These are phyloP conservation scores for Brassicogethes aeneus DNA, from an alignment of 2,888 invertebrate species.

Conservation along the genomic window DNA sequence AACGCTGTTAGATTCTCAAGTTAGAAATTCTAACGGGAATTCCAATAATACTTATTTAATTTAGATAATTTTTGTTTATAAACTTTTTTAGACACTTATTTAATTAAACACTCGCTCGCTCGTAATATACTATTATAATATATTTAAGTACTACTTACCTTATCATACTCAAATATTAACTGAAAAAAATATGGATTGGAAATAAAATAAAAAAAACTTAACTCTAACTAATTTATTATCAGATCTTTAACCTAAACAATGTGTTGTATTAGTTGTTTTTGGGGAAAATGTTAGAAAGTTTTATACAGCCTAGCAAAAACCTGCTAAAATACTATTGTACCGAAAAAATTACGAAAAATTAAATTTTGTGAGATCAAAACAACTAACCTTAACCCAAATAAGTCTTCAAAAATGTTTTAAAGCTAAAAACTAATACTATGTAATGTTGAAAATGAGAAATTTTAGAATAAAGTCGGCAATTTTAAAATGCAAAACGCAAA, in stretches of 20 bases:
- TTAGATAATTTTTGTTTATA: too few species aligned
- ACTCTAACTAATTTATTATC: background rate
- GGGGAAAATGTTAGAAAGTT: background rate
- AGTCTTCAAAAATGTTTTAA: background rate
- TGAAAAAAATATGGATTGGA: too few species aligned
- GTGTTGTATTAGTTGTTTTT: slow-evolving; percentile 2
- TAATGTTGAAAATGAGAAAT: background rate
- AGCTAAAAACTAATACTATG: background rate
- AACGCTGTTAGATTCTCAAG: too few species aligned
- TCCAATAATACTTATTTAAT: too few species aligned
- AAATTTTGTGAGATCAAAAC: background rate
- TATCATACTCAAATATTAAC: too few species aligned
- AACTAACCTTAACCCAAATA: background rate
- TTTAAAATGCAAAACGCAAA: background rate
- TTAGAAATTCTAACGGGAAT: too few species aligned
- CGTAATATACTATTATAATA: too few species aligned
- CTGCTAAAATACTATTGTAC: background rate
- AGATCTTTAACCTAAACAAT: slow-evolving; percentile 1
- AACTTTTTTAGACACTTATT: too few species aligned
- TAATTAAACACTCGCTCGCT: too few species aligned
- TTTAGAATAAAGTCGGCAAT: background rate
- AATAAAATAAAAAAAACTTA: background rate
- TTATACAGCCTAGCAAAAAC: background rate
- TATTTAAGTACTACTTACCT: too few species aligned
- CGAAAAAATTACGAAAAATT: background rate